Percentiles rank a stretch among this genome's conserved stretches.
These are phyloP conservation scores for Tethya wilhelma DNA, from an alignment of 37 sponge, comb jelly and placozoan genomes.

Conservation along the genomic window DNA sequence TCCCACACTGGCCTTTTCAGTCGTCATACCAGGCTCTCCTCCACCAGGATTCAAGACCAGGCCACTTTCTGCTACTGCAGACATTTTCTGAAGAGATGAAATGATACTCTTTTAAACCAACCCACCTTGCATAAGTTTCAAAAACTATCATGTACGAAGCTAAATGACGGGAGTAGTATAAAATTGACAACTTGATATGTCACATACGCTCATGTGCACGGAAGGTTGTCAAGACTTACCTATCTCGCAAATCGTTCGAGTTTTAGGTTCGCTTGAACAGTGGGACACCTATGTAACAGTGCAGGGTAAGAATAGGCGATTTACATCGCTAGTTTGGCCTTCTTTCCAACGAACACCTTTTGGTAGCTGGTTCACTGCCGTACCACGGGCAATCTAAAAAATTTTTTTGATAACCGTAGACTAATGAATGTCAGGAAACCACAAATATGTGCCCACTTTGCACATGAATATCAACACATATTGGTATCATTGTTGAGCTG, in stretches of 20 bases:
- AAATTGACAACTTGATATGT: too few relatives aligned
- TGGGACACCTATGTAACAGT: conserved; percentile 11
- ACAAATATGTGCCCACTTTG: background rate
- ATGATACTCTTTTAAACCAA: too few relatives aligned
- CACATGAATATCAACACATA: too few relatives aligned
- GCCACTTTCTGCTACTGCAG: background rate
- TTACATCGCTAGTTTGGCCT: background rate
- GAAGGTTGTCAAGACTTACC: conserved; percentile 28
- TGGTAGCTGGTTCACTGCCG: background rate
- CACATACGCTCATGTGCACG: too few relatives aligned
- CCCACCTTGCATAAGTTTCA: too few relatives aligned
- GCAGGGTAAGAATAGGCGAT: conserved; percentile 8
- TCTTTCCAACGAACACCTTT: conserved; percentile 6
- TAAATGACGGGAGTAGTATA: background rate
- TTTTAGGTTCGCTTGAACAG: conserved; percentile 6
- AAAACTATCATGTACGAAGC: conserved; percentile 6
- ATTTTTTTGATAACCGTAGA: background rate
- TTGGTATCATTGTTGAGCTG: too few relatives aligned
- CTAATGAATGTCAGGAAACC: conserved; percentile 23
- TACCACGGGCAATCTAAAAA: conserved; percentile 29
- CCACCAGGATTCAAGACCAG: conserved; percentile 2
- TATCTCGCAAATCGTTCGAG: background rate
- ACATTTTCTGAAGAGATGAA: too few relatives aligned
- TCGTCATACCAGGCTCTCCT: background rate
- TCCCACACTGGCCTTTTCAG: background rate